These are phyloP conservation scores for Threskiornis aethiopicus DNA, from an alignment of 2,797 vertebrate genomes.

Conservation along the genomic window DNA sequence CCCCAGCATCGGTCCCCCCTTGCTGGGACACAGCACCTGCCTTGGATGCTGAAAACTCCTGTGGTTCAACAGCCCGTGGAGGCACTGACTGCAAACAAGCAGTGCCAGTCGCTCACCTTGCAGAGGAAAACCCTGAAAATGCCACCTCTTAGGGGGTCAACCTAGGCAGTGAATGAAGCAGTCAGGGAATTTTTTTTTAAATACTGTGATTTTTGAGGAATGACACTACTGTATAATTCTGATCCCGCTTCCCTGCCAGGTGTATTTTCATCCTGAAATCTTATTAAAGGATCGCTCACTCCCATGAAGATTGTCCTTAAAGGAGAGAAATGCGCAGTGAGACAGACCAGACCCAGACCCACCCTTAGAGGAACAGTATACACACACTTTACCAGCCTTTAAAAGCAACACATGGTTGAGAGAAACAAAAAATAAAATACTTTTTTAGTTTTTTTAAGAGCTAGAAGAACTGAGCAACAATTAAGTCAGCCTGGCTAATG, in stretches of 20 bases:
- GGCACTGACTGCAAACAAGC: not conserved
- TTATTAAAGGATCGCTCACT: not conserved
- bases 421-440: not conserved
- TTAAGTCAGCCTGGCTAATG: not conserved
- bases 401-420: not conserved
- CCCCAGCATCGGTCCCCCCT: fast-evolving
- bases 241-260: not conserved
- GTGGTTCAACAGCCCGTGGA: fast-evolving
- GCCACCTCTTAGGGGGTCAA: not conserved
- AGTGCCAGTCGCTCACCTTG: not conserved
- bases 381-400: not conserved
- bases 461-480: not conserved
- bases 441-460: not conserved
- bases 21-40: not conserved
- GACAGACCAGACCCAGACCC: not conserved
- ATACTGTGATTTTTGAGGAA: not conserved
- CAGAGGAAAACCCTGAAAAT: not conserved
- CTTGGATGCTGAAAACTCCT: not conserved
- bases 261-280: not conserved
- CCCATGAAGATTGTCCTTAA: not conserved
- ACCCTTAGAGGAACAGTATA: not conserved
- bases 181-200: not conserved
- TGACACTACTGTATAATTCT: not conserved
- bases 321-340: not conserved
- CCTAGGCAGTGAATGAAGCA: not conserved